These are phyloP conservation scores for Patagioenas fasciata DNA, from an alignment of 2,113 vertebrate species.

Conservation along the genomic window DNA sequence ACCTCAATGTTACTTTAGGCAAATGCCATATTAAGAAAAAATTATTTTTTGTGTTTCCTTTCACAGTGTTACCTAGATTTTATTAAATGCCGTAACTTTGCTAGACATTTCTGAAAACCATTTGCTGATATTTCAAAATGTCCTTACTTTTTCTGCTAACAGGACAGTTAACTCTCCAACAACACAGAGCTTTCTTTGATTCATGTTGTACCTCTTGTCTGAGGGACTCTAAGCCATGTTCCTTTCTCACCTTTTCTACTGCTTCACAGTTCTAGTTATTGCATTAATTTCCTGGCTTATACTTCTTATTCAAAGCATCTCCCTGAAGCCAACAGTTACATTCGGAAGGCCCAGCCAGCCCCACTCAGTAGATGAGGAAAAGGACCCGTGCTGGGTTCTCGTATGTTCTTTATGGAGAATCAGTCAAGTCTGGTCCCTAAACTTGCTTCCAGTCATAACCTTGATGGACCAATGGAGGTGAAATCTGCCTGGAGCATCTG, in stretches of 20 bases:
- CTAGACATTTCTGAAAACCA: not conserved
- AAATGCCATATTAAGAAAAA: constrained; percentile 60
- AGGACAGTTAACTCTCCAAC: not conserved
- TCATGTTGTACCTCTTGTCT: not conserved
- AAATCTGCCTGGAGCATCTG: not conserved
- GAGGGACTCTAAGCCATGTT: not conserved
- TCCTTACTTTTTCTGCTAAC: not conserved
- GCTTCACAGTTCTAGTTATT: not conserved
- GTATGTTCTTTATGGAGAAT: not conserved
- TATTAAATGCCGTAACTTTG: not conserved
- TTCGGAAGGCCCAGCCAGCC: not conserved
- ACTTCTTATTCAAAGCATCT: not conserved
- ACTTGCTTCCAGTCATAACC: not conserved
- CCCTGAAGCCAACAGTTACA: not conserved
- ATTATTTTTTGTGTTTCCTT: constrained; percentile 38
- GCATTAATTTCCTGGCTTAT: not conserved
- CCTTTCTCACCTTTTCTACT: not conserved
- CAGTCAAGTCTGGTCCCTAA: not conserved
- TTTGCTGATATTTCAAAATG: not conserved
- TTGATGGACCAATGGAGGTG: not conserved
- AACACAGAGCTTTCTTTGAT: not conserved
- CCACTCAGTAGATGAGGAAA: not conserved
- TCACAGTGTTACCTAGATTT: not conserved
- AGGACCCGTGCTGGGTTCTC: not conserved
- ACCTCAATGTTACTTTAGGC: constrained; percentile 72